Evolutionary conservation across 2,888 invertebrate genomes (phyloP).

Genomic region (Parnassius mnemosyne): DNA sequence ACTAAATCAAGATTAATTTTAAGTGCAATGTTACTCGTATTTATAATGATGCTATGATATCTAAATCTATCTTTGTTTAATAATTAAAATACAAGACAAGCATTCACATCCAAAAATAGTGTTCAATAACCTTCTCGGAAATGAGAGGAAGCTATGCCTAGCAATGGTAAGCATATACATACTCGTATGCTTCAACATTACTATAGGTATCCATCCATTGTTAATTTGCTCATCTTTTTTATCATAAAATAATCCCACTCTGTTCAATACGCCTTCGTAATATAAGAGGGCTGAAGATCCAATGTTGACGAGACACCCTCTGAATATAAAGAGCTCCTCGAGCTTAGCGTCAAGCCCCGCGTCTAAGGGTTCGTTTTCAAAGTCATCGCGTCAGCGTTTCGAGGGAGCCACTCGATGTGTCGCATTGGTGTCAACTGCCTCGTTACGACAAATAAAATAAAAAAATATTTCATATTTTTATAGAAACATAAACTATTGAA

Average conservation of each 20-base stretch:
- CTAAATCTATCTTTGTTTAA: no score
- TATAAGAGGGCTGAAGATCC: constrained; percentile 46
- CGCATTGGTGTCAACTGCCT: constrained; percentile 41
- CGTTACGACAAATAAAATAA: constrained; percentile 23
- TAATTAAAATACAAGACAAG: no score
- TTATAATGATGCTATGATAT: no score
- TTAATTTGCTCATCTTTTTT: constrained; percentile 26
- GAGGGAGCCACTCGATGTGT: constrained; percentile 51
- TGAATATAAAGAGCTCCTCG: constrained; percentile 45
- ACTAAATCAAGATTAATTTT: no score
- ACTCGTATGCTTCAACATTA: no score
- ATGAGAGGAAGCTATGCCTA: no score
- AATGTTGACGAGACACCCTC: constrained; percentile 58
- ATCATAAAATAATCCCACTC: constrained; percentile 44
- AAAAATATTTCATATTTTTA: no score
- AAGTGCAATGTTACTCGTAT: no score
- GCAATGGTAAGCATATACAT: no score
- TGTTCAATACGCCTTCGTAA: constrained; percentile 57
- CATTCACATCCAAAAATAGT: no score
- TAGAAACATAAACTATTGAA: no score
- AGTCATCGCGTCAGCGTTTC: constrained; percentile 64
- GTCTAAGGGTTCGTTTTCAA: constrained; percentile 54
- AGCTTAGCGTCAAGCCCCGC: constrained; percentile 50
- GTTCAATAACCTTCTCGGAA: no score
- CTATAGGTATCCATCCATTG: not conserved